A percentile compares a stretch with the other conserved stretches of the same genome.
phyloP scores from a whole-genome alignment of 2,797 vertebrate species.

The Petrocephalus schoutedeni region DNA sequence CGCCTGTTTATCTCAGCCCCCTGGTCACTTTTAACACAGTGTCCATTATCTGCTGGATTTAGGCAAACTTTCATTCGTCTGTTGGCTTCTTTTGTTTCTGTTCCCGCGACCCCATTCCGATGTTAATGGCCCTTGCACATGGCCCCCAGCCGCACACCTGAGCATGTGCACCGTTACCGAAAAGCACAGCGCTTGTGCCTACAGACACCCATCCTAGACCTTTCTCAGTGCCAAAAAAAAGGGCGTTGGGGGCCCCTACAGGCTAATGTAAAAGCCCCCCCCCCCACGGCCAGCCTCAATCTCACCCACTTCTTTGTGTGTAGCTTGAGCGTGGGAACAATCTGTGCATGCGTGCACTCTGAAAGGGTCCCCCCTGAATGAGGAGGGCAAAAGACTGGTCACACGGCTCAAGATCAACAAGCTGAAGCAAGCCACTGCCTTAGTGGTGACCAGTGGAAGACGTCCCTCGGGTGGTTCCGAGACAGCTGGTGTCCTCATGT shows the following conservation, averaged over 20 bases:
- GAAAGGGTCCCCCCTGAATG: background rate
- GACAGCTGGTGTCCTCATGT: background rate
- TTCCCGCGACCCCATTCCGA: constrained; percentile 70
- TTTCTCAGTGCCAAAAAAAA: background rate
- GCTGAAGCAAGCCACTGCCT: background rate
- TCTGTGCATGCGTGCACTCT: background rate
- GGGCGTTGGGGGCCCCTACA: background rate
- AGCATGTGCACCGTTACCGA: constrained; percentile 13
- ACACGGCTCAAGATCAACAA: background rate
- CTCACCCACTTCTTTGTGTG: background rate
- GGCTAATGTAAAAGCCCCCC: background rate
- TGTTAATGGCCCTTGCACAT: constrained; percentile 78
- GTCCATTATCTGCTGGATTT: constrained; percentile 98
- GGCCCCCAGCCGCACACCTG: constrained; percentile 25
- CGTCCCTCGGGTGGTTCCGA: background rate
- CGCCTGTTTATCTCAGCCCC: constrained; percentile 83
- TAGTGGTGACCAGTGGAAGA: background rate
- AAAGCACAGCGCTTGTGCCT: constrained; percentile 29
- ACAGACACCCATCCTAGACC: background rate
- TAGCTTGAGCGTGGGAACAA: constrained; percentile 4
- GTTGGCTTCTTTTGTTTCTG: constrained; percentile 80
- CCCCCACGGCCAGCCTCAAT: background rate
- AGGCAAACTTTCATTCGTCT: constrained; percentile 96
- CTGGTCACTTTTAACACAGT: constrained; percentile 97
- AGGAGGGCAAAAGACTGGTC: background rate